A percentile compares a stretch with the other conserved stretches of the same genome.
Evolutionary conservation across 2,888 invertebrate genomes (phyloP).

Genomic region (Apoderus coryli): DNA sequence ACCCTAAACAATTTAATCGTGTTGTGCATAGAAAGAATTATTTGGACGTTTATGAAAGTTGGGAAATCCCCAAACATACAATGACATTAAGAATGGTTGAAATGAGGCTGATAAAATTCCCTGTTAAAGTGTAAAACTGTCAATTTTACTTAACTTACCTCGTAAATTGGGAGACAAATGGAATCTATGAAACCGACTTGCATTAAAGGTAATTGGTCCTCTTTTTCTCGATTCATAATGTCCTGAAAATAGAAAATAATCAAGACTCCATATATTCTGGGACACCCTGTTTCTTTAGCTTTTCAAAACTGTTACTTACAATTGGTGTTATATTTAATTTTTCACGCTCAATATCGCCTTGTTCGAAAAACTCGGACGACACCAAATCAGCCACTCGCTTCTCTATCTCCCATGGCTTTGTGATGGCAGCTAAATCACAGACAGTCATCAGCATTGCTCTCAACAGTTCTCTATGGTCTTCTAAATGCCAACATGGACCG

Average conservation of each 20-base stretch:
- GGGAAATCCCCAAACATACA: no score
- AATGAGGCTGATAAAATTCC: no score
- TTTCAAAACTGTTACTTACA: slow-evolving; percentile 44
- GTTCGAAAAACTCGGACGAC: slow-evolving; percentile 85
- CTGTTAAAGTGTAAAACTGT: background rate
- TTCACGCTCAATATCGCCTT: slow-evolving; percentile 80
- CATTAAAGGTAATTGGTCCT: slow-evolving; percentile 87
- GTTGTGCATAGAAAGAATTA: no score
- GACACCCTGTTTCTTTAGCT: no score
- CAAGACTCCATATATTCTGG: slow-evolving; percentile 3
- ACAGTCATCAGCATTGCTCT: slow-evolving; percentile 92
- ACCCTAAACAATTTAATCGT: no score
- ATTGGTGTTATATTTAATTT: slow-evolving; percentile 84
- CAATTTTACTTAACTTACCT: slow-evolving; percentile 41
- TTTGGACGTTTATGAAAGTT: no score
- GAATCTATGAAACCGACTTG: slow-evolving; percentile 93
- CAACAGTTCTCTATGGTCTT: slow-evolving; percentile 65
- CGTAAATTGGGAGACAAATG: slow-evolving; percentile 86
- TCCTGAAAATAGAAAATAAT: slow-evolving; percentile 44
- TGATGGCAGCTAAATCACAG: slow-evolving; percentile 87
- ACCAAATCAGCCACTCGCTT: slow-evolving; percentile 84
- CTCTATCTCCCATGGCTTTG: slow-evolving; percentile 89
- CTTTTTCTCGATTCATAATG: slow-evolving; percentile 90
- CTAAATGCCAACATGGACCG: slow-evolving; percentile 49
- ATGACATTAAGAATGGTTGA: no score